Percentiles rank a stretch among this genome's conserved stretches.
Evolutionary conservation across 1,140 invertebrate species (phyloP).

Genomic region (Antheraea pernyi): DNA sequence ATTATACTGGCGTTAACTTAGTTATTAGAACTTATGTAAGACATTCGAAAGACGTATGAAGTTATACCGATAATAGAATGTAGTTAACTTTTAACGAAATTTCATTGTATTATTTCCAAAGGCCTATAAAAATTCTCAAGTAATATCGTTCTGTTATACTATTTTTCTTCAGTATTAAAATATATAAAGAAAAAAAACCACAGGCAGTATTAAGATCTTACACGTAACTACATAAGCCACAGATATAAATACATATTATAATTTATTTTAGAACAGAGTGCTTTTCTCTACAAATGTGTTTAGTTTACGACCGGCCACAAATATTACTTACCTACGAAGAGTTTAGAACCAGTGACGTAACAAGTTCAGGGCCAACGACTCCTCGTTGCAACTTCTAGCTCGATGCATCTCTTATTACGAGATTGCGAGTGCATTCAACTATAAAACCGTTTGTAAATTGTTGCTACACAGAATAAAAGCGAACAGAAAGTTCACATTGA

Average conservation of each 20-base stretch:
- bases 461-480: background rate
- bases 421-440: conserved; percentile 38
- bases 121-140: too few relatives aligned
- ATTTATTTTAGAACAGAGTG: background rate
- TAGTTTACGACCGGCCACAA: conserved; percentile 5
- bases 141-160: too few relatives aligned
- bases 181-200: background rate
- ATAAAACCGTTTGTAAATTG: conserved; percentile 17
- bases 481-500: conserved; percentile 4
- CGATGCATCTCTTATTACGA: conserved; percentile 25
- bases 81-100: too few relatives aligned
- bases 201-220: background rate
- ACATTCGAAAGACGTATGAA: too few relatives aligned
- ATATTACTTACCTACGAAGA: conserved; percentile 14
- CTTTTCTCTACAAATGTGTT: background rate
- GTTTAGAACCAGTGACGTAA: conserved; percentile 22
- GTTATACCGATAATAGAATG: too few relatives aligned
- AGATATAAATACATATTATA: background rate
- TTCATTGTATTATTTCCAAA: too few relatives aligned
- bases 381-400: conserved; percentile 18
- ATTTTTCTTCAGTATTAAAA: too few relatives aligned
- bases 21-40: too few relatives aligned
- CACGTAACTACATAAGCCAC: background rate
- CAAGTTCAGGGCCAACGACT: conserved; percentile 37
- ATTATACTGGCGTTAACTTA: too few relatives aligned